These are phyloP conservation scores for Pyrrhura leucotis DNA, from an alignment of 2,797 vertebrate genomes.

Conservation along the genomic window DNA sequence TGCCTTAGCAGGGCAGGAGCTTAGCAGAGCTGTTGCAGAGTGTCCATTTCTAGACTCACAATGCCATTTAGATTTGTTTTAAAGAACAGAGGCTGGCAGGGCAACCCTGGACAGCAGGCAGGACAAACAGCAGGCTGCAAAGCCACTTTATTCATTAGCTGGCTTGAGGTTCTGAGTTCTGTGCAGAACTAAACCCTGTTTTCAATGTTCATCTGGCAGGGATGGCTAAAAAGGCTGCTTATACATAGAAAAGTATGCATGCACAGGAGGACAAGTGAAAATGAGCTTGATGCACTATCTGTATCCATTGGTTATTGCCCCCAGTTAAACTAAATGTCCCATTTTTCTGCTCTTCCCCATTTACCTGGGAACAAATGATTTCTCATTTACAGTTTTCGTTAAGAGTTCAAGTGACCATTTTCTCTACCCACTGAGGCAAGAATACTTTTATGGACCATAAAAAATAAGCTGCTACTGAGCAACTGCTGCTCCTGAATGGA, in stretches of 20 bases:
- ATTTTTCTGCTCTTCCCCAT: not conserved
- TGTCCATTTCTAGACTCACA: not conserved
- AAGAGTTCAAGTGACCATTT: not conserved
- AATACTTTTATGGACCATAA: not conserved
- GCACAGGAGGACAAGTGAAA: not conserved
- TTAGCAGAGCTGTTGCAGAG: not conserved
- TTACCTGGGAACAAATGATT: not conserved
- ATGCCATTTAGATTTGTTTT: not conserved
- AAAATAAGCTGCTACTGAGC: not conserved
- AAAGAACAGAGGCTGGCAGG: not conserved
- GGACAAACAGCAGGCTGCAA: not conserved
- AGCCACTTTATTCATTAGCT: not conserved
- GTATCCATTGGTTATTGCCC: not conserved
- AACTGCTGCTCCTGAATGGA: not conserved
- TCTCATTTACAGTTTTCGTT: not conserved
- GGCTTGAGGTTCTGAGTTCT: not conserved
- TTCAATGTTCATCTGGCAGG: not conserved
- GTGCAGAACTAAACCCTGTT: not conserved
- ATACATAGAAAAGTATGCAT: not conserved
- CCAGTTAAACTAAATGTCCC: not conserved
- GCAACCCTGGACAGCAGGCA: not conserved
- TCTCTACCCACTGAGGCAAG: not conserved
- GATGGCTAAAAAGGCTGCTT: not conserved
- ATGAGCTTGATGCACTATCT: not conserved
- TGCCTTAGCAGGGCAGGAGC: not conserved